Evolutionary conservation across 2,888 invertebrate genomes (phyloP).

Genomic region (Melanchra persicariae): DNA sequence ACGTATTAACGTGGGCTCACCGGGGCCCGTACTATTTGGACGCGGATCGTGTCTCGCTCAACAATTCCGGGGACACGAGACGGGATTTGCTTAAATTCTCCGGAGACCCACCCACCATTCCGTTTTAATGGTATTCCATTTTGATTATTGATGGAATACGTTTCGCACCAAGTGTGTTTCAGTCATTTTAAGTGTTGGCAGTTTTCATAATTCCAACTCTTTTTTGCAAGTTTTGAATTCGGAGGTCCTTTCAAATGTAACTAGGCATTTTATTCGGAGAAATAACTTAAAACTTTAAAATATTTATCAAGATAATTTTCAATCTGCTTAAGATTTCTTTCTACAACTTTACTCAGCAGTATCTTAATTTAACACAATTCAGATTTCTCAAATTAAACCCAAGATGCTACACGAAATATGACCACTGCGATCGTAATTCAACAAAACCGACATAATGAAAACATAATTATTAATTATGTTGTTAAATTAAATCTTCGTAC

Average conservation of each 20-base stretch:
- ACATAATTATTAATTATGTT: conserved; percentile 74
- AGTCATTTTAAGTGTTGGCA: background rate
- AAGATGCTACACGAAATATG: conserved; percentile 48
- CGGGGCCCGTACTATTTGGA: conserved; percentile 67
- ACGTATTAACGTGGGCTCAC: conserved; percentile 70
- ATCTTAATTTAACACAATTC: conserved; percentile 22
- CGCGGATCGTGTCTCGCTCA: conserved; percentile 61
- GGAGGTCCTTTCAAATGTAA: background rate
- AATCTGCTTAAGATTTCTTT: conserved; percentile 6
- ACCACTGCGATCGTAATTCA: conserved; percentile 50
- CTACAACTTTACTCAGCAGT: background rate
- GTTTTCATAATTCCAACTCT: background rate
- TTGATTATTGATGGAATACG: conserved; percentile 56
- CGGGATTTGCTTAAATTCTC: conserved; percentile 67
- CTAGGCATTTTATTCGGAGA: conserved; percentile 6
- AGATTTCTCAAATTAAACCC: conserved; percentile 38
- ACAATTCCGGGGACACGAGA: conserved; percentile 52
- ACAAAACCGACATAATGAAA: conserved; percentile 61
- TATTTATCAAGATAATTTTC: conserved; percentile 4
- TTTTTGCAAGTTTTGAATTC: background rate
- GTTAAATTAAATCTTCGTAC: conserved; percentile 76
- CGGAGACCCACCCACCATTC: conserved; percentile 51
- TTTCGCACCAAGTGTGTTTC: conserved; percentile 20
- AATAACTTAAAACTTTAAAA: background rate
- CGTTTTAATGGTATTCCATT: conserved; percentile 63